Evolutionary conservation across 2,797 vertebrate genomes (phyloP), one percentile per base, ranked within the genome.

Genomic region (Benthosema pterotum): DNA sequence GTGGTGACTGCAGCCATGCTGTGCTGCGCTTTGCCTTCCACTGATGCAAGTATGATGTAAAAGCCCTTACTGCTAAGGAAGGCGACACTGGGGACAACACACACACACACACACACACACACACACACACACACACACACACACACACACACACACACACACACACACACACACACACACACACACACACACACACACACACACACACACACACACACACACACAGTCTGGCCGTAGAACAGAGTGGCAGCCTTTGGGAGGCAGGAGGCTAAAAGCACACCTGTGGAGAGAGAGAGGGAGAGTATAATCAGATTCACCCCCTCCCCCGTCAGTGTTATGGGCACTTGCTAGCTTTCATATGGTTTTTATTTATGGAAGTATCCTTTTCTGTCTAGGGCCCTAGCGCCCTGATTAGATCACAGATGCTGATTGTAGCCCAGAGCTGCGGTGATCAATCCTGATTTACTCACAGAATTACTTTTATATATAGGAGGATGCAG

Each of bases 311-410:
- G 72, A 92, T 91, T 85, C 70, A 75, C 74, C 71, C 76, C 64
- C 66, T 9, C 32, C 32, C 32, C 8, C 32, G 2, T 60, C 67
- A 11, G 74, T 83, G 82, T 90, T 89, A 89, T 80, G 87, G 88
- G 87, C 76, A 79, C 88, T 90, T 74, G 83, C 90, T 80, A 78
- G 81, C 73, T 87, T 89, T 90, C 88, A 86, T 90, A 89, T 89
- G 86, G 85, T 89, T 91, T 89, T 90, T 93, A 92, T 93, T 93
- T 93, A 92, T 93, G 89, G 90, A 88, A 87, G 83, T 86, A 83
- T 89, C 88, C 83, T 84, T 87, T 87, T 87, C 89, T 88, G 85
- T 83, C 87, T 82, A 55, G 84, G 62, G 77, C 83, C 57, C 67
- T 73, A 2, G 32, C 32, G 80, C 53, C 64, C 80, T 90, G 89